phyloP scores from a whole-genome alignment of 2,113 vertebrate species.

The Amazona guildingii region DNA sequence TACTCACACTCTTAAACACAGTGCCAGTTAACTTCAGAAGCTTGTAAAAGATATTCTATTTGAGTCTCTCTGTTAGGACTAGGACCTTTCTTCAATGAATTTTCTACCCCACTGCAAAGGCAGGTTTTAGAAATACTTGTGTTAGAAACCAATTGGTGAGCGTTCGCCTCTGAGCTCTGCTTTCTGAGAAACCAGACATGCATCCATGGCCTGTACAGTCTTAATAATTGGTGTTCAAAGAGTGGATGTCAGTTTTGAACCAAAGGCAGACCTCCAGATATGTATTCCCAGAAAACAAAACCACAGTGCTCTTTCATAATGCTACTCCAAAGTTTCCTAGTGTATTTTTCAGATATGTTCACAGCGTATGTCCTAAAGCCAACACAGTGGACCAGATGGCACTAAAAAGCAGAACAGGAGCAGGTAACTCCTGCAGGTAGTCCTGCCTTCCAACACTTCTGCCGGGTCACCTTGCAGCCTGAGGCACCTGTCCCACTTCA shows the following conservation, averaged over 20 bases:
- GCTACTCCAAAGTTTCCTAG: background rate
- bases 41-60: background rate
- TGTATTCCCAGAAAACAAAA: background rate
- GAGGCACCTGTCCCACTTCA: background rate
- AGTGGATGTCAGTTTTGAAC: background rate
- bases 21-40: background rate
- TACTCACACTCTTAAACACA: background rate
- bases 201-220: background rate
- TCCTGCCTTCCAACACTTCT: background rate
- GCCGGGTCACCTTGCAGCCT: background rate
- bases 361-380: rapidly evolving
- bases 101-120: background rate
- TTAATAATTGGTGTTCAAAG: background rate
- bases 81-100: background rate
- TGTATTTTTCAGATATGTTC: rapidly evolving
- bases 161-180: rapidly evolving
- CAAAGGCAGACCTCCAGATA: background rate
- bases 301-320: background rate
- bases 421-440: background rate
- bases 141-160: background rate
- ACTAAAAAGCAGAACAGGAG: background rate
- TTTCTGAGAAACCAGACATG: background rate
- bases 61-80: background rate
- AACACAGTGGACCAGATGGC: rapidly evolving
- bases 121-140: background rate